These are phyloP conservation scores for Noctuana brunneofusca DNA, from an alignment of 2,888 invertebrate genomes.

Conservation along the genomic window DNA sequence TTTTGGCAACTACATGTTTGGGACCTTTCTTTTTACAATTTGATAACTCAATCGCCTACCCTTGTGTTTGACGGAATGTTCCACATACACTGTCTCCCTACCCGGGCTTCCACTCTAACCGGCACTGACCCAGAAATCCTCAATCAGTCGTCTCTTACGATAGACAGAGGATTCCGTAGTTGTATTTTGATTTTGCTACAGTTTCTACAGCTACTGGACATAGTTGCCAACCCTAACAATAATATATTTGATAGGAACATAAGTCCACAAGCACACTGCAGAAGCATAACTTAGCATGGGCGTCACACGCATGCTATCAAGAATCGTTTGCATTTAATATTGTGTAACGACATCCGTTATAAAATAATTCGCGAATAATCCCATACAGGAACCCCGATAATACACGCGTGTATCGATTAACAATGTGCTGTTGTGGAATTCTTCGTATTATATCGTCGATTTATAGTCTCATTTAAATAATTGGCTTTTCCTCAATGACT, in stretches of 20 bases:
- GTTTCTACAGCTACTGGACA: too few species aligned
- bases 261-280: slow-evolving; percentile 10
- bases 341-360: slow-evolving; percentile 48
- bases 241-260: background rate
- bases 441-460: slow-evolving; percentile 8
- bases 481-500: slow-evolving; percentile 5
- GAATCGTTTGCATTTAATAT: slow-evolving; percentile 40
- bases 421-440: slow-evolving; percentile 33
- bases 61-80: too few species aligned
- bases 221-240: slow-evolving; percentile 5
- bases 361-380: slow-evolving; percentile 56
- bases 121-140: too few species aligned
- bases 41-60: too few species aligned
- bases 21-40: too few species aligned
- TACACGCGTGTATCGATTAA: slow-evolving; percentile 31
- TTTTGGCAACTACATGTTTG: too few species aligned
- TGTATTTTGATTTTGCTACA: too few species aligned
- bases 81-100: too few species aligned
- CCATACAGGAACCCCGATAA: slow-evolving; percentile 33
- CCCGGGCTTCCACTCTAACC: too few species aligned
- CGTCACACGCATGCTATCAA: slow-evolving; percentile 20
- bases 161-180: too few species aligned
- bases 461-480: slow-evolving; percentile 16
- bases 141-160: too few species aligned
- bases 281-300: slow-evolving; percentile 18